Percentiles rank a stretch among this genome's conserved stretches.
Conservation (phyloP, 64 coral and sea anemone genomes). For the Porites lutea region DNA sequence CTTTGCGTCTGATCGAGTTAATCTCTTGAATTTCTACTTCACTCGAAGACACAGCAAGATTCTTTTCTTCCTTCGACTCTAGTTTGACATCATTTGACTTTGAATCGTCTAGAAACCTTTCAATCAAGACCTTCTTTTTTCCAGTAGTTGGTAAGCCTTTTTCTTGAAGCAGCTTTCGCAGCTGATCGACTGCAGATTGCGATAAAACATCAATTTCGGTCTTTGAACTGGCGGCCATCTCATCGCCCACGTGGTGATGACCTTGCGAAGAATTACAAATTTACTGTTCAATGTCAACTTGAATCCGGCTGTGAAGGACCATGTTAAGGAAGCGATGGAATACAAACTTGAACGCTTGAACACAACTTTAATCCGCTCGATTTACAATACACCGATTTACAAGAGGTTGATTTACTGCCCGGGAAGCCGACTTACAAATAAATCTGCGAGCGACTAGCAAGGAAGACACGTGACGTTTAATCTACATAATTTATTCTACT, state of each 20-base stretch:
- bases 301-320: not conserved
- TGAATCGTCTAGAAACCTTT: not conserved
- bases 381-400: not conserved
- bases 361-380: not conserved
- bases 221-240: not conserved
- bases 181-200: not conserved
- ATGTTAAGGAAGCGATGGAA: not conserved
- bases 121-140: conserved; percentile 4
- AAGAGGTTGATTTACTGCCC: too few species aligned
- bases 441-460: too few species aligned
- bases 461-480: too few species aligned
- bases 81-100: not conserved
- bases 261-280: conserved; percentile 11
- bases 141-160: conserved; percentile 1
- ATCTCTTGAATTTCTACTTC: conserved; percentile 17
- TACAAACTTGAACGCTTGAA: not conserved
- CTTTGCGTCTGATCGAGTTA: conserved; percentile 7
- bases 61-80: not conserved
- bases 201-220: not conserved
- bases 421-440: too few species aligned
- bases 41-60: not conserved
- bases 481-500: too few species aligned
- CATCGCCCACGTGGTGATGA: not conserved
- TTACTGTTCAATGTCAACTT: not conserved
- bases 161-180: not conserved